Base-by-base conservation (phyloP, 1,140 invertebrate species). In the Zophobas atratus region DNA sequence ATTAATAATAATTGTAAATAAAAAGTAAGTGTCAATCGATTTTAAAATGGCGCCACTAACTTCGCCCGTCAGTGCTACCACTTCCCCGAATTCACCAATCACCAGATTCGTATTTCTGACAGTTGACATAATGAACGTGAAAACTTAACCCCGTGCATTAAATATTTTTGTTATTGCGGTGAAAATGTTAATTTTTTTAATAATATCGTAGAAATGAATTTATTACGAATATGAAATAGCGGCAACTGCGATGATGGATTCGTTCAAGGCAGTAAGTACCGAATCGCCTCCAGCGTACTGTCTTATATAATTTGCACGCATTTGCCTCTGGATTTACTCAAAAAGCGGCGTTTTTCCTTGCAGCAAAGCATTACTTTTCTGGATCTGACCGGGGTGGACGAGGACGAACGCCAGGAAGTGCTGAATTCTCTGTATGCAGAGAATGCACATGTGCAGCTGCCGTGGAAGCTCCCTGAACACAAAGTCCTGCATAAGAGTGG, bases 321-420 rank as follows among this genome's bases (percentile, higher is more conserved):
- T 20, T 20, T 63, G 4, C 60, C 8, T 48, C 32, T n/a, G 39
- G 49, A 46, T 63, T 38, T 8, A 39, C 43, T 34, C 36, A 38
- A n/a, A 71, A 60, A 70, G 70, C 41, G n/a, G 6, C 38, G 41
- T 6, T 35, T 33, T 63, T 39, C 46, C 41, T 81, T 81, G 6
- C 67, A 82, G 82, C 3, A 77, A 34, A 53, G 48, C 63, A 77
- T 84, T 46, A 70, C 81, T 34, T 86, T 86, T 72, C 73, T 86
- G 57, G 85, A 86, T 80, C 79, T 86, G 33, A 85, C 63, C 57
- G 85, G 79, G 43, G 81, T 86, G 0, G 84, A 85, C 4, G 84
- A 85, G 35, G 70, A 74, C 20, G 85, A 86, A 78, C 80, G 77
- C 70, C 75, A 80, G 6, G 78, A 73, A 51, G 80, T 86, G 55